phyloP scores from a whole-genome alignment of 2,113 vertebrate genomes.

The zebrafish (Danio rerio) region DNA sequence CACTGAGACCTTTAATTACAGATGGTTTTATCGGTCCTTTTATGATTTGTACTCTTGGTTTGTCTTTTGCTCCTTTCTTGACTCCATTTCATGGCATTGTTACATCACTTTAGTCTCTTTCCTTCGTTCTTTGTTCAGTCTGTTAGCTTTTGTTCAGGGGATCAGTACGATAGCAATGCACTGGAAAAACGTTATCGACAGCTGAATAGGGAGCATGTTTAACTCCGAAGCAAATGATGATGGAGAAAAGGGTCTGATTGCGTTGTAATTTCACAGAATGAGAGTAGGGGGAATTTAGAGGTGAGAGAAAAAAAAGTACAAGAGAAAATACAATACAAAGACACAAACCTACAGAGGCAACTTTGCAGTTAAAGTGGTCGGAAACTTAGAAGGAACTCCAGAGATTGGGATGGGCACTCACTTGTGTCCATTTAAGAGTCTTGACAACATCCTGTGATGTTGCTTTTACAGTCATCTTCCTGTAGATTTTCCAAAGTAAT shows the following conservation, averaged over 20 bases:
- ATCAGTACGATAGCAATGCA: slow-evolving; percentile 13
- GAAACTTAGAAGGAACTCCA: slow-evolving; percentile 13
- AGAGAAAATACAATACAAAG: slow-evolving; percentile 6
- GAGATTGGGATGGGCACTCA: slow-evolving; percentile 10
- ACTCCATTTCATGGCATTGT: slow-evolving; percentile 10
- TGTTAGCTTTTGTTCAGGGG: slow-evolving; percentile 20
- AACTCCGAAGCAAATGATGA: slow-evolving; percentile 29
- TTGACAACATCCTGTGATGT: slow-evolving; percentile 15
- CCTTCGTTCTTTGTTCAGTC: slow-evolving; percentile 1
- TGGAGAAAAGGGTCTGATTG: slow-evolving; percentile 35
- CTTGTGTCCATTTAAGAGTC: slow-evolving; percentile 14
- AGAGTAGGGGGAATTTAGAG: not conserved
- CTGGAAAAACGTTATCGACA: slow-evolving; percentile 29
- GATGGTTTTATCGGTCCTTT: slow-evolving; percentile 27
- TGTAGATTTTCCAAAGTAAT: not conserved
- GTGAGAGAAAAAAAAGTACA: not conserved
- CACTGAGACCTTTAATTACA: slow-evolving; percentile 37
- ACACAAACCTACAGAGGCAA: not conserved
- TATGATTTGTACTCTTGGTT: slow-evolving; percentile 10
- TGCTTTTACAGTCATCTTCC: slow-evolving; percentile 22
- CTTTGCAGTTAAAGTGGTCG: slow-evolving; percentile 12
- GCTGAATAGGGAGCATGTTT: slow-evolving; percentile 20
- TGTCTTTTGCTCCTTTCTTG: slow-evolving; percentile 13
- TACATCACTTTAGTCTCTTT: slow-evolving; percentile 35
- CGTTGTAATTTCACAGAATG: slow-evolving; percentile 9